A percentile compares a stretch with the other conserved stretches of the same genome.
Conservation (phyloP, 2,797 vertebrate genomes). For the Potorous gilbertii region DNA sequence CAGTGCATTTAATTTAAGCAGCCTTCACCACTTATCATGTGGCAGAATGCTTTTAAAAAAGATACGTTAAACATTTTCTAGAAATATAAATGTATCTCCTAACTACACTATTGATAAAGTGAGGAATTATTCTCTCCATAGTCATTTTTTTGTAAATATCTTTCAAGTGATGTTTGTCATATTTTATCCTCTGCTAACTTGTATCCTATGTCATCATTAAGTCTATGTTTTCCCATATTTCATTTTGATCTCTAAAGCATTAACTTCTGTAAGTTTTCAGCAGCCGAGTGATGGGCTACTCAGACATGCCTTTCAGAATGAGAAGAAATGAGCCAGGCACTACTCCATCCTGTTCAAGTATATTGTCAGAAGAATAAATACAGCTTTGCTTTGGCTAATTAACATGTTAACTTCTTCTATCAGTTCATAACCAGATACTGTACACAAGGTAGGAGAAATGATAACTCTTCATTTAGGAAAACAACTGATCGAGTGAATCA, state of each 20-base stretch:
- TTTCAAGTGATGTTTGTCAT: background rate
- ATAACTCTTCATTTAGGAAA: constrained; percentile 59
- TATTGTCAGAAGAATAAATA: background rate
- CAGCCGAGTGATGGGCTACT: background rate
- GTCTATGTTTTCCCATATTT: constrained; percentile 1
- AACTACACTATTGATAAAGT: constrained; percentile 20
- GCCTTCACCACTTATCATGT: background rate
- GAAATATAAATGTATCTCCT: background rate
- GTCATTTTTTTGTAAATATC: constrained; percentile 17
- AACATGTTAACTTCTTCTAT: background rate
- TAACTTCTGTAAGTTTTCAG: constrained; percentile 15
- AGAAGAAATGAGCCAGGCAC: background rate
- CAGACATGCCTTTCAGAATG: fast-evolving
- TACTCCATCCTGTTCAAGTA: fast-evolving
- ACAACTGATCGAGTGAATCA: constrained; percentile 52
- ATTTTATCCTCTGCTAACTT: background rate
- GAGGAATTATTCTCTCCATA: background rate
- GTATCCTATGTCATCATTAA: constrained; percentile 14
- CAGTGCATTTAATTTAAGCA: background rate
- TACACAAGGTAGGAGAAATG: background rate
- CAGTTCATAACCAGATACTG: constrained; percentile 52
- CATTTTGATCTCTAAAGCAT: background rate
- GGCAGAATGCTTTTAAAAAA: background rate
- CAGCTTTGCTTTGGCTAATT: constrained; percentile 23
- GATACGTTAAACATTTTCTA: fast-evolving